These are phyloP conservation scores for Drosophila seguyi DNA, from an alignment of 1,140 invertebrate genomes.

Conservation along the genomic window DNA sequence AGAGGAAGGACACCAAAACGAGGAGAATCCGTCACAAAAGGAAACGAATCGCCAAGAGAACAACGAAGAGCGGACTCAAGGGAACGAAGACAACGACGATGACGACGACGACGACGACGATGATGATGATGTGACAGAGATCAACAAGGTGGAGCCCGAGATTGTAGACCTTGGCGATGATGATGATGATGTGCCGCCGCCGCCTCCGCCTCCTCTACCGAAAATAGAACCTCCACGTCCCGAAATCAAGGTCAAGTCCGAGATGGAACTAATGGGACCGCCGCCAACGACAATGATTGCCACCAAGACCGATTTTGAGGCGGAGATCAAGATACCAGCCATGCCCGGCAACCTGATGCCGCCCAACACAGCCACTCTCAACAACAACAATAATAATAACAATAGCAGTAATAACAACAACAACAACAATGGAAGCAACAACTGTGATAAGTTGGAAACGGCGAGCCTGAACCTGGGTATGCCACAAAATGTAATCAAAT, in stretches of 20 bases:
- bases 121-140: conserved; percentile 75
- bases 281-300: conserved; percentile 71
- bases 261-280: conserved; percentile 75
- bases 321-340: conserved; percentile 76
- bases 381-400: conserved; percentile 36
- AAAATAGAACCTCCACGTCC: conserved; percentile 38
- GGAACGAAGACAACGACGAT: too few relatives aligned
- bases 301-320: conserved; percentile 79
- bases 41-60: conserved; percentile 26
- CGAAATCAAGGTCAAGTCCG: conserved; percentile 74
- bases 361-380: conserved; percentile 44
- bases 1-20: conserved; percentile 12
- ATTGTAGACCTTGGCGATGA: conserved; percentile 80
- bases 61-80: conserved; percentile 67
- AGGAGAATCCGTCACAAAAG: background rate
- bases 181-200: conserved; percentile 60
- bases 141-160: conserved; percentile 79
- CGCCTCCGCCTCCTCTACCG: conserved; percentile 5
- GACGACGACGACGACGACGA: conserved; percentile 65
- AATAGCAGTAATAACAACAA: conserved; percentile 20
- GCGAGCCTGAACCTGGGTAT: conserved; percentile 20
- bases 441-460: conserved; percentile 78
- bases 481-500: conserved; percentile 32
- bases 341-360: conserved; percentile 68
- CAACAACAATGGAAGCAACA: conserved; percentile 54